phyloP scores from a whole-genome alignment of 2,113 vertebrate species.

The Smithornis capensis region DNA sequence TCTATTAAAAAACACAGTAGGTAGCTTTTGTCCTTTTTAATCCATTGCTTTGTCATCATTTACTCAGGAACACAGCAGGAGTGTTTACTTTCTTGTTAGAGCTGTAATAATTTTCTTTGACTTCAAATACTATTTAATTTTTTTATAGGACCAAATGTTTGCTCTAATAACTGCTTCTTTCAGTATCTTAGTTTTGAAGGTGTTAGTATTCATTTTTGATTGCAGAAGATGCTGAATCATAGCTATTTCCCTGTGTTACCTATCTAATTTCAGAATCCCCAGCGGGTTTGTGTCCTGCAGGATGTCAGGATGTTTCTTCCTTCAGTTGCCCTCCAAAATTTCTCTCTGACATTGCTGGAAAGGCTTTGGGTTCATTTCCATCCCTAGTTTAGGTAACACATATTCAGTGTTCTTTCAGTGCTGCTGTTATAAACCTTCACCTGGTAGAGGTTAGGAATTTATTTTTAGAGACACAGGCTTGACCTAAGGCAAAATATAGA shows the following conservation, averaged over 20 bases:
- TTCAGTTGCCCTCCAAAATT: neutral
- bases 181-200: neutral
- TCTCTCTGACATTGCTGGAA: neutral
- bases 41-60: neutral
- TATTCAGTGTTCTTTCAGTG: neutral
- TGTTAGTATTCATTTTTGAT: neutral
- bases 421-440: neutral
- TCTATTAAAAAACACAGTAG: neutral
- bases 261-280: neutral
- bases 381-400: neutral
- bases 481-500: slow-evolving; percentile 57
- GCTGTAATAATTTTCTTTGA: neutral
- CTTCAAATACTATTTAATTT: neutral
- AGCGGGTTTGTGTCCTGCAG: neutral
- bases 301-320: neutral
- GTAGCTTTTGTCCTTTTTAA: neutral
- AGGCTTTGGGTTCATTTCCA: neutral
- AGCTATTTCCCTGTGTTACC: neutral
- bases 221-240: neutral
- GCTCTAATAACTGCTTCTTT: neutral
- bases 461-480: slow-evolving; percentile 38
- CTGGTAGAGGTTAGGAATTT: slow-evolving; percentile 23
- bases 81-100: neutral
- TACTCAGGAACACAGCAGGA: neutral
- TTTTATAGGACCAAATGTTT: neutral